Evolutionary conservation across 1,140 invertebrate species (phyloP), one percentile per base, ranked within the genome.

Genomic region (Scaptomyza montana): DNA sequence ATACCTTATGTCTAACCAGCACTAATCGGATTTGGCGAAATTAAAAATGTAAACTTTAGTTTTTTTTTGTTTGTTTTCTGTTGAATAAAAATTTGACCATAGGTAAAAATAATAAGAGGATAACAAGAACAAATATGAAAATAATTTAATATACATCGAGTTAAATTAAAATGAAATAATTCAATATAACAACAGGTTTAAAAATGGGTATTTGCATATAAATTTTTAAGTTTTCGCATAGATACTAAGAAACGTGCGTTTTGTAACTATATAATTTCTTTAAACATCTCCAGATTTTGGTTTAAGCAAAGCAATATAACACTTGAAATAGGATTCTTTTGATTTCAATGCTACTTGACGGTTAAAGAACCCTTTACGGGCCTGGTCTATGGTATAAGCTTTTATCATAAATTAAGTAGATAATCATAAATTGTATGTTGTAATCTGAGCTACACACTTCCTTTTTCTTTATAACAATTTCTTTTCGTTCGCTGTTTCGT

Each of bases 1-100:
- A 41, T 74, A 45, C 78, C 81, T 81, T 81, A 78, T 68, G 71
- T 87, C 66, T 33, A 33, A 1, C 30, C 30, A 68, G 28, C 53
- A 57, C 30, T 56, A 33, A 36, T 10, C 43, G 33, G 25, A 50
- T 61, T 64, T 19, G 19, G 13, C 54, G 55, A 8, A n/a, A n/a
- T 43, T 43, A 4, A 43, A 43, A 7, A 36, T 36, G 33, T 36
- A 30, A 6, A 7, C 30, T 30, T 30, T 30, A 5, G 4, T 6
- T 39, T n/a, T n/a, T n/a, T n/a, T n/a, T n/a, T n/a, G n/a, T n/a
- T n/a, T n/a, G n/a, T n/a, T n/a, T n/a, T n/a, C n/a, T n/a, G n/a
- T n/a, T n/a, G n/a, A n/a, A n/a, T n/a, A n/a, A n/a, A n/a, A n/a
- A n/a, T n/a, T n/a, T n/a, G n/a, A n/a, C n/a, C n/a, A n/a, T n/a